Conservation (phyloP, 2,888 invertebrate species). For the Suillia variegata region DNA sequence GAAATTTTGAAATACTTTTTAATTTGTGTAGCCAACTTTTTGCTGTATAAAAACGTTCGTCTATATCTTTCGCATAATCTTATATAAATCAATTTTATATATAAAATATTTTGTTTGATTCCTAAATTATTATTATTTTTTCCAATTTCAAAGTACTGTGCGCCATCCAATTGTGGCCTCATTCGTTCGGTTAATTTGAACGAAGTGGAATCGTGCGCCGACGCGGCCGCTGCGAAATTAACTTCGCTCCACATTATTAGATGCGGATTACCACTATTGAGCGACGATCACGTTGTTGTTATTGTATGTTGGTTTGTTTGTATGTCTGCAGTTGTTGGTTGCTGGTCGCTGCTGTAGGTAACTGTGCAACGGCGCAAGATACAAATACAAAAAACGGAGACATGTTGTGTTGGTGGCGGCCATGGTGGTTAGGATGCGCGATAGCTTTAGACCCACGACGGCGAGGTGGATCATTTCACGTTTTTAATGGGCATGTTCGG, state of each 20-base stretch:
- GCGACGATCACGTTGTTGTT: slow-evolving; percentile 21
- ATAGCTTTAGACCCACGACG: slow-evolving; percentile 14
- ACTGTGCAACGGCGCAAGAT: slow-evolving; percentile 1
- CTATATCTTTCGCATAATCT: no score
- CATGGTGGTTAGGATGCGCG: neutral
- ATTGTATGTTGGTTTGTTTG: slow-evolving; percentile 10
- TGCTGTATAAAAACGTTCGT: no score
- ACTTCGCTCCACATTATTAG: slow-evolving; percentile 56
- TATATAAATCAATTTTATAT: no score
- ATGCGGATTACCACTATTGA: slow-evolving; percentile 52
- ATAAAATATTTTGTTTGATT: no score
- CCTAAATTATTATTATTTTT: no score
- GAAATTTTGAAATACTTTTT: no score
- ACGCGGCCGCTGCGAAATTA: slow-evolving; percentile 29
- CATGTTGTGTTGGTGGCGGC: slow-evolving; percentile 8
- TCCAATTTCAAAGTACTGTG: no score
- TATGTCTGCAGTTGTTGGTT: slow-evolving; percentile 38
- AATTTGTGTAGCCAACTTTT: no score
- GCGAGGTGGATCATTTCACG: slow-evolving; percentile 28
- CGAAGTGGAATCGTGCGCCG: slow-evolving; percentile 49
- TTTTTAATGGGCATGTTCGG: no score
- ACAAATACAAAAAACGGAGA: slow-evolving; percentile 14
- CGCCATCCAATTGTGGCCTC: neutral
- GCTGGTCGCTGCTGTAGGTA: slow-evolving; percentile 41
- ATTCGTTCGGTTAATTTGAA: slow-evolving; percentile 19